Conservation (phyloP, 2,888 invertebrate genomes). For the Caenorhabditis sinica region DNA sequence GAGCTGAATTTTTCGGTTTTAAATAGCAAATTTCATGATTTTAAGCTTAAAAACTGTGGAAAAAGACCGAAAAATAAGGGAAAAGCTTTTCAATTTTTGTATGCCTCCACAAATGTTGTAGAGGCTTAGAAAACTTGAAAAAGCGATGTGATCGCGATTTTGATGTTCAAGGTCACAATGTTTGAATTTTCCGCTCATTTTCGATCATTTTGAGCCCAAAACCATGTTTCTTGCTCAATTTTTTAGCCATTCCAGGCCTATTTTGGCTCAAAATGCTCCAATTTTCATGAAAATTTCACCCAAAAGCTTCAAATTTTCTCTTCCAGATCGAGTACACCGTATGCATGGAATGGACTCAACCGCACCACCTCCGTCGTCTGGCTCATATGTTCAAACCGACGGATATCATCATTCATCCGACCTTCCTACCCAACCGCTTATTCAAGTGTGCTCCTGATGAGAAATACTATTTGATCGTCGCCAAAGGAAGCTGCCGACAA, state of each 20-base stretch:
- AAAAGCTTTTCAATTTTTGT: no score
- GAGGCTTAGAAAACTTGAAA: no score
- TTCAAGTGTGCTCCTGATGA: slow-evolving; percentile 59
- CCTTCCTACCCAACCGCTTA: slow-evolving; percentile 39
- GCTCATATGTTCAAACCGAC: slow-evolving; percentile 50
- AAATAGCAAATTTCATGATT: no score
- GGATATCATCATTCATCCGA: slow-evolving; percentile 17
- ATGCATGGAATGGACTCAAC: slow-evolving; percentile 40
- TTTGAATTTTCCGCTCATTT: no score
- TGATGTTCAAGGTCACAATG: no score
- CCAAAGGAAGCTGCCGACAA: slow-evolving; percentile 51
- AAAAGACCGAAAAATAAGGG: no score
- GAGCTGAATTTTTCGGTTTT: no score
- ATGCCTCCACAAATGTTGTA: no score
- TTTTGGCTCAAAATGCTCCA: not conserved
- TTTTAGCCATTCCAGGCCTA: not conserved
- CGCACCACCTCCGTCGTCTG: slow-evolving; percentile 44
- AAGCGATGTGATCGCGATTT: no score
- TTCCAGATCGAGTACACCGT: slow-evolving; percentile 47
- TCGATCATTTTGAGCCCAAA: no score
- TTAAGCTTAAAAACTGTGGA: no score
- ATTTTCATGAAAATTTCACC: not conserved
- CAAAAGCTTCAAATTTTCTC: not conserved
- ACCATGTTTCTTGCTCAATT: no score
- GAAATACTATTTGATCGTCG: slow-evolving; percentile 63